Conservation (phyloP, 2,113 vertebrate genomes). For the Erinaceus europaeus region DNA sequence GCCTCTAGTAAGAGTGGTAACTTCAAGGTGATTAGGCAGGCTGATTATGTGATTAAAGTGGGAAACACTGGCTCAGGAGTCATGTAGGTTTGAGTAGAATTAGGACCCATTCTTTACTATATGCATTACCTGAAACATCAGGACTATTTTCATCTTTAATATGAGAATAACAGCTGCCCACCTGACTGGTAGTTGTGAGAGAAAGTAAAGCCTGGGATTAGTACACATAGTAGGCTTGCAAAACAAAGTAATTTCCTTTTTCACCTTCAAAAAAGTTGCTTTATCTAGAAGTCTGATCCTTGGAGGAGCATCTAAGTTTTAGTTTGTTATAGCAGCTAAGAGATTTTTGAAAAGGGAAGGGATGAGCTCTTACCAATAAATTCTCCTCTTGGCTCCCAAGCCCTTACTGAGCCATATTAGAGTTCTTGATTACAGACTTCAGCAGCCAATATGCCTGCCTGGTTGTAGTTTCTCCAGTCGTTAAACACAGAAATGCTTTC, state of each 20-base stretch:
- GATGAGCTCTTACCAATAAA: neutral
- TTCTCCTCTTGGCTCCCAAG: neutral
- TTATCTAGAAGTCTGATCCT: neutral
- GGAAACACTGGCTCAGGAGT: no score
- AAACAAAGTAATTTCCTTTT: neutral
- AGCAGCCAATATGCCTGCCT: neutral
- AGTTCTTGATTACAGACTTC: neutral
- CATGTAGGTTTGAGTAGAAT: neutral
- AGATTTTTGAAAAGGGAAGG: neutral
- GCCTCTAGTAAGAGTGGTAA: neutral
- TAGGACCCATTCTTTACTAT: neutral
- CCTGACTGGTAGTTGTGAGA: neutral
- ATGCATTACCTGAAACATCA: neutral
- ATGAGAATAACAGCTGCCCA: rapidly evolving
- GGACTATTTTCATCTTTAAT: neutral
- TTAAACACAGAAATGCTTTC: neutral
- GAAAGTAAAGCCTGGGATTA: neutral
- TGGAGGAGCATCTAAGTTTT: neutral
- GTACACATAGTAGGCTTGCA: neutral
- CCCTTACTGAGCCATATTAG: neutral
- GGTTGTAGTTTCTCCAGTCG: neutral
- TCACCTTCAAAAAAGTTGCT: neutral
- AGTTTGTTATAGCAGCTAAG: neutral
- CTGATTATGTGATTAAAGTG: no score
- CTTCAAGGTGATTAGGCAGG: neutral